These are phyloP conservation scores for Drosophila kohkoa DNA, from an alignment of 1,140 invertebrate species.

Conservation along the genomic window DNA sequence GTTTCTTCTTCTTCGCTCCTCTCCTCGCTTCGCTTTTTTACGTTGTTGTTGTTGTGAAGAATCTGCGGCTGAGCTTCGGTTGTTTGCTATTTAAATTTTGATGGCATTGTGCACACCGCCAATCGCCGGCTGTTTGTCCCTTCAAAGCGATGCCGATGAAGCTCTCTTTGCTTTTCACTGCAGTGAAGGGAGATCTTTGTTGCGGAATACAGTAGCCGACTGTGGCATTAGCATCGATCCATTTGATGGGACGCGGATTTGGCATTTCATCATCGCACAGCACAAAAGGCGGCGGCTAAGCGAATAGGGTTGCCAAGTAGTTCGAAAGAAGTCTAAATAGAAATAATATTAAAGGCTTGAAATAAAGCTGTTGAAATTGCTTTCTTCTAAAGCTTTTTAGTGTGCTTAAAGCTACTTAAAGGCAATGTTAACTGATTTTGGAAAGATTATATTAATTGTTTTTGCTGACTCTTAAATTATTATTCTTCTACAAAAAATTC, in stretches of 20 bases:
- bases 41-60: not conserved
- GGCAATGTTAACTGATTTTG: too few relatives aligned
- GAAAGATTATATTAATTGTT: too few relatives aligned
- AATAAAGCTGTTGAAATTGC: too few relatives aligned
- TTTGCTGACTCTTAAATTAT: too few relatives aligned
- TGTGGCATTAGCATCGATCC: slow-evolving; percentile 74
- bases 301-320: slow-evolving; percentile 50
- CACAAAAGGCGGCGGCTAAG: not conserved
- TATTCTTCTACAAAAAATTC: too few relatives aligned
- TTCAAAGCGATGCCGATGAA: slow-evolving; percentile 68
- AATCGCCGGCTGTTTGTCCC: slow-evolving; percentile 42
- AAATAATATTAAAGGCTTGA: not conserved
- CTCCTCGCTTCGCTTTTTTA: slow-evolving; percentile 16
- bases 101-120: slow-evolving; percentile 77
- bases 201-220: slow-evolving; percentile 75
- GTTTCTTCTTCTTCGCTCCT: slow-evolving; percentile 14
- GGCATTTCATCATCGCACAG: slow-evolving; percentile 70
- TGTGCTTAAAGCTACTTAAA: too few relatives aligned
- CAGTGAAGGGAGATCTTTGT: slow-evolving; percentile 11
- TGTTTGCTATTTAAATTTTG: slow-evolving; percentile 79
- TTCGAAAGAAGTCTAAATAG: not conserved
- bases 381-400: too few relatives aligned
- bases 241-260: slow-evolving; percentile 55
- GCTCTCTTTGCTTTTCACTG: not conserved
- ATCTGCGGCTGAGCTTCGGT: not conserved